Evolutionary conservation across 1,140 invertebrate species (phyloP).

Genomic region (Aphidius gifuensis): DNA sequence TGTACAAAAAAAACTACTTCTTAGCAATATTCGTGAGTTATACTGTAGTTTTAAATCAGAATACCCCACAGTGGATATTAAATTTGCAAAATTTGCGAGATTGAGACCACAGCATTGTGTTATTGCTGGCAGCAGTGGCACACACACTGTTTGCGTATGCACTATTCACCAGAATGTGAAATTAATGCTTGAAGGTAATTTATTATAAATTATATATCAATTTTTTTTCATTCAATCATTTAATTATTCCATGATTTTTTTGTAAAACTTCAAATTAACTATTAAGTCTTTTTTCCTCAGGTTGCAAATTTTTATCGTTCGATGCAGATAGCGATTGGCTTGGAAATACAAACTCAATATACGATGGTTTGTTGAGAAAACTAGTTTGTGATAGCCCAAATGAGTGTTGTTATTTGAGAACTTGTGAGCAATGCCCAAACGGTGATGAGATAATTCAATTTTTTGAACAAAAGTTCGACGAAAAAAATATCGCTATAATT

Average conservation of each 20-base stretch:
- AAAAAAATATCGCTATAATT: conserved; percentile 18
- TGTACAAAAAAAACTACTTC: conserved; percentile 11
- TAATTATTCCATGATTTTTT: background rate
- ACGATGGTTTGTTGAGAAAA: too few relatives aligned
- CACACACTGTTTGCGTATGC: conserved; percentile 15
- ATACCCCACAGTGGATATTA: background rate
- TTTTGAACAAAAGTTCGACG: conserved; percentile 17
- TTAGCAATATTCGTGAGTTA: background rate
- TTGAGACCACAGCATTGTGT: conserved; percentile 13
- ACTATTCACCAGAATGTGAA: conserved; percentile 14
- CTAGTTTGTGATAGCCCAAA: background rate
- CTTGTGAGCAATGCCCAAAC: conserved; percentile 18
- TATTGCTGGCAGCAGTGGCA: conserved; percentile 1
- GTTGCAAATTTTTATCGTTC: background rate
- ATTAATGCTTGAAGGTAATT: conserved; percentile 15
- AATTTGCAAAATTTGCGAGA: conserved; percentile 4
- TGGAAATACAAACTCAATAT: background rate
- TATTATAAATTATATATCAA: background rate
- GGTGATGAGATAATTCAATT: conserved; percentile 3
- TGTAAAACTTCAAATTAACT: too few relatives aligned
- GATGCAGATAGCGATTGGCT: background rate
- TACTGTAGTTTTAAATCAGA: background rate
- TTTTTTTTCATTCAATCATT: too few relatives aligned
- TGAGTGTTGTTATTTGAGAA: background rate
- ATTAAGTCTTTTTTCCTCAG: too few relatives aligned